A percentile compares a stretch with the other conserved stretches of the same genome.
phyloP scores from a whole-genome alignment of 1,140 invertebrate genomes.

The Drosophila pseudoobscura region DNA sequence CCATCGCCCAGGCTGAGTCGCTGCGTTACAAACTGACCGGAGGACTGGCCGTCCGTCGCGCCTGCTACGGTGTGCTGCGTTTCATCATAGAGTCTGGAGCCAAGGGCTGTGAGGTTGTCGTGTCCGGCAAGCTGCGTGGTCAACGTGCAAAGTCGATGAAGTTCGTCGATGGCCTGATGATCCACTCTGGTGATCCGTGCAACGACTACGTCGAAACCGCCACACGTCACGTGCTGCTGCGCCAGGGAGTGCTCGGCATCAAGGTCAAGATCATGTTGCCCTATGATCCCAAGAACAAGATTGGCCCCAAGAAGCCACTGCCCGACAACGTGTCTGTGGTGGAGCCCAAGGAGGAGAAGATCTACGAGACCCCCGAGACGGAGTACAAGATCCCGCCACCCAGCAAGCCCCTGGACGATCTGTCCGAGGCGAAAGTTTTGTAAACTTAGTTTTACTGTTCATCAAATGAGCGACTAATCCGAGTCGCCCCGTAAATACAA shows the following conservation, averaged over 20 bases:
- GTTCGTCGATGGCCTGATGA: slow-evolving; percentile 99
- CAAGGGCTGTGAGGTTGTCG: slow-evolving; percentile 98
- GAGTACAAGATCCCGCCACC: slow-evolving; percentile 83
- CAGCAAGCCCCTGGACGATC: slow-evolving; percentile 74
- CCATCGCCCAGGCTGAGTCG: slow-evolving; percentile 99
- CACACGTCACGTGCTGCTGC: slow-evolving; percentile 97
- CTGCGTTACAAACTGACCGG: slow-evolving; percentile 99
- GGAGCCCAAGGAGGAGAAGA: slow-evolving; percentile 95
- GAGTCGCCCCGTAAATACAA: slow-evolving; percentile 66
- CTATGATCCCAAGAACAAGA: slow-evolving; percentile 98
- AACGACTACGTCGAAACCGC: slow-evolving; percentile 99
- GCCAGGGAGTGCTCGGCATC: slow-evolving; percentile 96
- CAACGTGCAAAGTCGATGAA: slow-evolving; percentile 99
- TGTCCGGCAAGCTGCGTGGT: slow-evolving; percentile 98
- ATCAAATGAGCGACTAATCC: slow-evolving; percentile 58
- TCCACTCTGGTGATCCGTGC: slow-evolving; percentile 99
- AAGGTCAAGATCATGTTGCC: slow-evolving; percentile 99
- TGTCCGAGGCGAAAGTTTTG: slow-evolving; percentile 77
- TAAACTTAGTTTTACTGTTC: slow-evolving; percentile 80
- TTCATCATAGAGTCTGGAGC: slow-evolving; percentile 99
- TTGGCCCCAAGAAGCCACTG: slow-evolving; percentile 97
- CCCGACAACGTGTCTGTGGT: slow-evolving; percentile 98
- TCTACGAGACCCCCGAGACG: slow-evolving; percentile 83
- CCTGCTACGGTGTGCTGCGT: slow-evolving; percentile 99
- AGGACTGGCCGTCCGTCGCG: slow-evolving; percentile 91